Conservation (phyloP, 2,797 vertebrate genomes). For the Hydrophis major region DNA sequence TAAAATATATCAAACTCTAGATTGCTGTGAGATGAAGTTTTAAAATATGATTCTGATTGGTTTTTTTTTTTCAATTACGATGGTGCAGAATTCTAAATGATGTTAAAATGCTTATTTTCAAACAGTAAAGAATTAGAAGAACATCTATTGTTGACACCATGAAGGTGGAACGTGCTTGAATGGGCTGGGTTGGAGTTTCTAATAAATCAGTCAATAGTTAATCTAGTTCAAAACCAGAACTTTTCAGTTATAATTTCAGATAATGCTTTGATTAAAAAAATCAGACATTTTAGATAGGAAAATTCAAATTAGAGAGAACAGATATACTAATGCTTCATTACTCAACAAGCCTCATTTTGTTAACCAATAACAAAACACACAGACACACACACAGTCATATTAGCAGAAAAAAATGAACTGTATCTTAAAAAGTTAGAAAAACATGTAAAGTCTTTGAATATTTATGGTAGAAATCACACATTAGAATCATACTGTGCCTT, state of each 20-base stretch:
- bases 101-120: conserved; percentile 4
- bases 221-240: not conserved
- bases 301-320: not conserved
- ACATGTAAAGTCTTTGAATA: not conserved
- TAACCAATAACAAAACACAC: not conserved
- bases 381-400: not conserved
- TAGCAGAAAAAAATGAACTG: not conserved
- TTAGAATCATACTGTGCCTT: not conserved
- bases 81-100: not conserved
- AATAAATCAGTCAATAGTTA: not conserved
- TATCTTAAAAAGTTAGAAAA: not conserved
- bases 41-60: not conserved
- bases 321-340: not conserved
- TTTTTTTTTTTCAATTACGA: conserved; percentile 4
- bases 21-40: not conserved
- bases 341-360: not conserved
- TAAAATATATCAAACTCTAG: not conserved
- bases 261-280: not conserved
- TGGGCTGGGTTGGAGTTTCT: not conserved
- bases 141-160: not conserved
- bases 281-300: not conserved
- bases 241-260: not conserved
- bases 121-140: not conserved
- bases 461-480: not conserved
- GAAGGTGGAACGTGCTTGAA: not conserved